These are phyloP conservation scores for Andrena cerasifolii DNA, from an alignment of 1,140 invertebrate species.

Conservation along the genomic window DNA sequence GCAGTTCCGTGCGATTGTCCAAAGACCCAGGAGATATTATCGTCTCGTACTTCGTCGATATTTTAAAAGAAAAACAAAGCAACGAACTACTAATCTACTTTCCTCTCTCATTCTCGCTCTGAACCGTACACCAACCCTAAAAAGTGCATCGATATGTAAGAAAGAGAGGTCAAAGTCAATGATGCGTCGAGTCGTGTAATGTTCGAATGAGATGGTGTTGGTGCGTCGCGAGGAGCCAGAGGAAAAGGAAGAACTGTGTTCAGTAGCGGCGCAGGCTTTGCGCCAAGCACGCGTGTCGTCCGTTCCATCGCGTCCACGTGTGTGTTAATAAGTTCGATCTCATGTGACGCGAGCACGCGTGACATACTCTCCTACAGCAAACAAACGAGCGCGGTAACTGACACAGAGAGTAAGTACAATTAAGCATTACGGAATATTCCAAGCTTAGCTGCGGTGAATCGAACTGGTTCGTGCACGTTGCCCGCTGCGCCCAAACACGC, in stretches of 20 bases:
- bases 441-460: background rate
- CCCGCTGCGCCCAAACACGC: background rate
- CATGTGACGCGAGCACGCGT: slow-evolving; percentile 7
- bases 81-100: too few relatives aligned
- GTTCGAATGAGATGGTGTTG: background rate
- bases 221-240: background rate
- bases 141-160: too few relatives aligned
- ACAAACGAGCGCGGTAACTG: background rate
- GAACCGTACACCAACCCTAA: too few relatives aligned
- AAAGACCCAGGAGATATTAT: too few relatives aligned
- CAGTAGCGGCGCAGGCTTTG: slow-evolving; percentile 43
- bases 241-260: background rate
- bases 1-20: too few relatives aligned
- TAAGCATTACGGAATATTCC: too few relatives aligned
- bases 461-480: background rate
- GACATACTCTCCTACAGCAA: background rate
- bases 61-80: too few relatives aligned
- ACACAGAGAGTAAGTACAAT: slow-evolving; percentile 13
- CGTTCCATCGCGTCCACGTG: background rate
- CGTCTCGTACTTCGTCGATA: too few relatives aligned
- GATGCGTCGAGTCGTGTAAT: background rate
- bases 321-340: background rate
- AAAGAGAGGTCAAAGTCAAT: background rate
- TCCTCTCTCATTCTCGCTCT: too few relatives aligned
- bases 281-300: background rate